phyloP scores from a whole-genome alignment of 2,113 vertebrate species.

The Dolichotis patagonum region DNA sequence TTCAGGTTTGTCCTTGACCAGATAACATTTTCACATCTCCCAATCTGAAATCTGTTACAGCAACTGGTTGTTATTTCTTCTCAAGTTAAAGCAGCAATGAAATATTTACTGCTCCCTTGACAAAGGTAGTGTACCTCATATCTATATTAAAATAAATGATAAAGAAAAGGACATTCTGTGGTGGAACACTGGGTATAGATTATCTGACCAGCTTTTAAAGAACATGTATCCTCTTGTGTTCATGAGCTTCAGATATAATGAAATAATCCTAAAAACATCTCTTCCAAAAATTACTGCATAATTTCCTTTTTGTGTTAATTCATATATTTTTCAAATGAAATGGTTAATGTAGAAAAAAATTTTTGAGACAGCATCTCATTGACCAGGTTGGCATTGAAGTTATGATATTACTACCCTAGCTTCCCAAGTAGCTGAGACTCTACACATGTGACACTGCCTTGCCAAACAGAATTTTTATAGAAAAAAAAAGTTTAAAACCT shows the following conservation, averaged over 20 bases:
- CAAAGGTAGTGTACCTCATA: neutral
- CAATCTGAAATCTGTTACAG: neutral
- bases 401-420: neutral
- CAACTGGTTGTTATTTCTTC: neutral
- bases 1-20: neutral
- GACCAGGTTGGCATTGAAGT: neutral
- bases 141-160: neutral
- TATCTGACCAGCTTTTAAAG: neutral
- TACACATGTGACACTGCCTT: no score
- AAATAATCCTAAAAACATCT: neutral
- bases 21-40: neutral
- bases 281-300: neutral
- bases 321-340: slow-evolving; percentile 28
- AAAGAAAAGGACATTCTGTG: neutral
- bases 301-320: neutral
- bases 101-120: neutral
- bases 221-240: neutral
- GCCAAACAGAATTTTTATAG: no score
- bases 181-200: neutral
- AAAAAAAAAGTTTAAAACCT: no score
- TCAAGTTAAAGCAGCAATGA: slow-evolving; percentile 16
- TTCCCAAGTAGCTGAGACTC: no score
- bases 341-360: neutral
- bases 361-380: neutral
- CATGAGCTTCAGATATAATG: neutral